Conservation (phyloP, 2,888 invertebrate genomes). For the Drosophila incognita region DNA sequence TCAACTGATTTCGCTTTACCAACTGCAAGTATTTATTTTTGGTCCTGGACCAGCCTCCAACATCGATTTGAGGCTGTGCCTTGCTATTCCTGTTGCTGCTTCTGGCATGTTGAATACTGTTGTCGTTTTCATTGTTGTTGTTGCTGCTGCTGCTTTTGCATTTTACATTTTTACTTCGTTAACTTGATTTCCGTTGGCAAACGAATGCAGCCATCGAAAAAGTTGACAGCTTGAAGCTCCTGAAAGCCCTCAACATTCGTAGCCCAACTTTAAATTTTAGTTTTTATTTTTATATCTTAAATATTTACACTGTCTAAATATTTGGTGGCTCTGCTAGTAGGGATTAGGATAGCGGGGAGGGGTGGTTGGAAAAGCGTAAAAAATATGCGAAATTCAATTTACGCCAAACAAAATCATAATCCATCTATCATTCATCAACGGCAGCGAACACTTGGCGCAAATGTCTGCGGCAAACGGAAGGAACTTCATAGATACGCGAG, state of each 20-base stretch:
- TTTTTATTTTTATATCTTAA: constrained; percentile 25
- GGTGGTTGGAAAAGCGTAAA: constrained; percentile 46
- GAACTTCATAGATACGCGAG: constrained; percentile 78
- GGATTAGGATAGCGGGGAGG: background rate
- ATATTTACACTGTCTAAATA: constrained; percentile 60
- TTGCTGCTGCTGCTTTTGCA: constrained; percentile 57
- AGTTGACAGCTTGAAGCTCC: constrained; percentile 64
- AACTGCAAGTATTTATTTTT: constrained; percentile 24
- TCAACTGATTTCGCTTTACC: constrained; percentile 37
- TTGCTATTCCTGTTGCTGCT: constrained; percentile 24
- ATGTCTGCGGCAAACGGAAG: constrained; percentile 76
- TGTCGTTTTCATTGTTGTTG: constrained; percentile 35
- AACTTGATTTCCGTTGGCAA: constrained; percentile 74
- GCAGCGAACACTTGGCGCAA: constrained; percentile 59
- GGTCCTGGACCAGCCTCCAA: constrained; percentile 22
- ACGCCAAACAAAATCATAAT: constrained; percentile 82
- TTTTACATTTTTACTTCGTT: constrained; percentile 76
- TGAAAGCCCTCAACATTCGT: constrained; percentile 35
- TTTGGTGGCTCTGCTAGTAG: constrained; percentile 31
- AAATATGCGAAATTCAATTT: constrained; percentile 79
- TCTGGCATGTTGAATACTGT: constrained; percentile 35
- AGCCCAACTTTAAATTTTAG: constrained; percentile 50
- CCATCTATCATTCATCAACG: constrained; percentile 81
- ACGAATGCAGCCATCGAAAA: constrained; percentile 65
- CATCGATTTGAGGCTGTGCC: constrained; percentile 64